These are phyloP conservation scores for Euproctis similis DNA, from an alignment of 2,888 invertebrate genomes.

Conservation along the genomic window DNA sequence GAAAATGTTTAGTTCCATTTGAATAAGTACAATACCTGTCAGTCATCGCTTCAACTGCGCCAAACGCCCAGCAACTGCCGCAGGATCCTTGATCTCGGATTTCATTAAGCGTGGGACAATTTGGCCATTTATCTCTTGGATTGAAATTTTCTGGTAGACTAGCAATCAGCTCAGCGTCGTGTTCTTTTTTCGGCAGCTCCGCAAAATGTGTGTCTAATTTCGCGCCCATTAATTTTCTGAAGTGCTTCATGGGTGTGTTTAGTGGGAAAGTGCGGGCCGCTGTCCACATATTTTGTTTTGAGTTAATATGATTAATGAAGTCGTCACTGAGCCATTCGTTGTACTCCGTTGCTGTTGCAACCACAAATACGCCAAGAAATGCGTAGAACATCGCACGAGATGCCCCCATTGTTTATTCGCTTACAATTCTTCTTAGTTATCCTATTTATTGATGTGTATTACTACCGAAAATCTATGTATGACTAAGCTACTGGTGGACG, in stretches of 20 bases:
- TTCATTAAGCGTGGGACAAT: constrained; percentile 89
- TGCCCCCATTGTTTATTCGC: no score
- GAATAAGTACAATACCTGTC: constrained; percentile 91
- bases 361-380: constrained; percentile 38
- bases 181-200: constrained; percentile 52
- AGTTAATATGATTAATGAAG: constrained; percentile 82
- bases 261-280: constrained; percentile 85
- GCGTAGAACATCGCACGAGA: no score
- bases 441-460: constrained; percentile 1
- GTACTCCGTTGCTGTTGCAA: constrained; percentile 31
- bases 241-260: constrained; percentile 75
- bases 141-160: constrained; percentile 87
- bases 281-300: constrained; percentile 81
- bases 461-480: constrained; percentile 9
- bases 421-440: constrained; percentile 6
- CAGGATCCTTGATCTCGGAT: constrained; percentile 92
- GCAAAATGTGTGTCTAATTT: constrained; percentile 74
- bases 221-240: constrained; percentile 83
- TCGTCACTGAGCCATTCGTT: constrained; percentile 82
- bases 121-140: constrained; percentile 85
- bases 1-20: constrained; percentile 80
- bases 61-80: constrained; percentile 96
- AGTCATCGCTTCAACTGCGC: constrained; percentile 93
- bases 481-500: no score
- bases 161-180: constrained; percentile 47